A percentile compares a stretch with the other conserved stretches of the same genome.
phyloP scores from a whole-genome alignment of 2,113 vertebrate species.

The Pleuronectes platessa region DNA sequence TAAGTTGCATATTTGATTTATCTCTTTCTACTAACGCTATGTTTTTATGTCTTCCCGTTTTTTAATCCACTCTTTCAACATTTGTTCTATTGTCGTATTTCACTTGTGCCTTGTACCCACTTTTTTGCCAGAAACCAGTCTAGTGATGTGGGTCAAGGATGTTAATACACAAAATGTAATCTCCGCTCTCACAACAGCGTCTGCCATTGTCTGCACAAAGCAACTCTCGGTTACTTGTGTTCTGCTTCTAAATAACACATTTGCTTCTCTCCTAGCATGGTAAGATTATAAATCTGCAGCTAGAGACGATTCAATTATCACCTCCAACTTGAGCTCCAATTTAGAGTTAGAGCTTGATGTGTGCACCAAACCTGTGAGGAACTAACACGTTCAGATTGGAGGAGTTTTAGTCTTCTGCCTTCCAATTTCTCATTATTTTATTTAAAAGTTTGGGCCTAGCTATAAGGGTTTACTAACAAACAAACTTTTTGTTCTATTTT shows the following conservation, averaged over 20 bases:
- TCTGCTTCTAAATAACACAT: conserved; percentile 13
- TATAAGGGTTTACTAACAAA: background rate
- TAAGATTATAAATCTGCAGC: conserved; percentile 29
- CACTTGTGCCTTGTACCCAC: too few species aligned
- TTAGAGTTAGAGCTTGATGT: conserved; percentile 48
- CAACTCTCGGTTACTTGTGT: conserved; percentile 8
- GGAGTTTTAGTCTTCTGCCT: background rate
- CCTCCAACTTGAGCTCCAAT: conserved; percentile 20
- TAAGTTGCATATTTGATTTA: background rate
- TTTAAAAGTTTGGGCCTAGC: background rate
- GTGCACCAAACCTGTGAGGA: conserved; percentile 35
- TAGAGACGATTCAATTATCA: conserved; percentile 34
- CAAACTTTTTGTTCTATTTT: background rate
- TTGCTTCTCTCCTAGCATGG: conserved; percentile 7
- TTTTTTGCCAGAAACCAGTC: too few species aligned
- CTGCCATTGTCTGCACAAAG: too few species aligned
- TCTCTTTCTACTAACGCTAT: background rate
- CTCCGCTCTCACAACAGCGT: too few species aligned
- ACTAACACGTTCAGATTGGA: conserved; percentile 12
- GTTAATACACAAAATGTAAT: too few species aligned
- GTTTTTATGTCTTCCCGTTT: background rate
- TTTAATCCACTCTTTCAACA: background rate
- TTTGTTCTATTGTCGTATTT: too few species aligned
- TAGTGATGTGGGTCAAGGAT: too few species aligned
- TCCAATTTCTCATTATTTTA: background rate